Evolutionary conservation across 2,113 vertebrate species (phyloP).

Genomic region (Phrynosoma platyrhinos): DNA sequence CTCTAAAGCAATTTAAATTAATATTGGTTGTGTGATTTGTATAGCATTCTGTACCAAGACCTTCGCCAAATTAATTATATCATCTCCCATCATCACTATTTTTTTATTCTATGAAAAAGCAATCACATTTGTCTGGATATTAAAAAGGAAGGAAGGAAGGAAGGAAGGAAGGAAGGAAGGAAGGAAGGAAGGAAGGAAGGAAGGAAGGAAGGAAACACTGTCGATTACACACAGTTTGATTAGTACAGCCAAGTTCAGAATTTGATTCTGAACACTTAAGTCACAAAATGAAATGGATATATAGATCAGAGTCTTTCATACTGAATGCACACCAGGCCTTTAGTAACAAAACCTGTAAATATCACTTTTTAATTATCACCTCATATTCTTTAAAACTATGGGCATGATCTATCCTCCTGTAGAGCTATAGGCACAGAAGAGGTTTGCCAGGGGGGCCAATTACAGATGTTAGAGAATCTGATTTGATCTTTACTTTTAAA

Average conservation of each 20-base stretch:
- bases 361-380: neutral
- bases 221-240: neutral
- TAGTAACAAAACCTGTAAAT: neutral
- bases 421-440: neutral
- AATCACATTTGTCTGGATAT: conserved; percentile 40
- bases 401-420: neutral
- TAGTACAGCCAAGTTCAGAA: conserved; percentile 28
- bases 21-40: conserved; percentile 49
- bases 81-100: conserved; percentile 44
- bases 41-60: conserved; percentile 34
- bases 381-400: neutral
- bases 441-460: neutral
- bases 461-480: too few species aligned
- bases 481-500: too few species aligned
- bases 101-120: conserved; percentile 50
- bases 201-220: neutral
- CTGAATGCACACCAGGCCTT: neutral
- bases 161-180: neutral
- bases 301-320: neutral
- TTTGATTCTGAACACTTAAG: neutral
- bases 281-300: neutral
- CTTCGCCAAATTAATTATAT: conserved; percentile 56
- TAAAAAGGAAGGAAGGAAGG: neutral
- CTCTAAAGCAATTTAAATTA: conserved; percentile 58
- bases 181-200: too few species aligned